phyloP scores from a whole-genome alignment of 2,888 invertebrate species.

The Ophion slaviceki region DNA sequence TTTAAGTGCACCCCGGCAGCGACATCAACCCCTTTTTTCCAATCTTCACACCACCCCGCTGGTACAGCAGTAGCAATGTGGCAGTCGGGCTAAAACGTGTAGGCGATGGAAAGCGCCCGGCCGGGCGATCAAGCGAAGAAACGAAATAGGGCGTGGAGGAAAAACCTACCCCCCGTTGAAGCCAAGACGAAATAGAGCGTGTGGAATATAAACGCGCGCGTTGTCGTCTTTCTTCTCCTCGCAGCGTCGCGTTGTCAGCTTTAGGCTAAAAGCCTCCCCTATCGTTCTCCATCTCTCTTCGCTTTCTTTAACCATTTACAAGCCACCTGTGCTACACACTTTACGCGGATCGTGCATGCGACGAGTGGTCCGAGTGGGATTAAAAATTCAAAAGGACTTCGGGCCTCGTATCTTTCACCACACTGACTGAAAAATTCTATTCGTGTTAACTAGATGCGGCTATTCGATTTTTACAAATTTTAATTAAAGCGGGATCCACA shows the following conservation, averaged over 20 bases:
- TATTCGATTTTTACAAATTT: too few species aligned
- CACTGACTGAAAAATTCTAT: neutral
- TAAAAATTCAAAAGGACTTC: conserved; percentile 1
- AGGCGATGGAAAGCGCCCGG: conserved; percentile 27
- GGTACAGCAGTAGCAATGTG: conserved; percentile 34
- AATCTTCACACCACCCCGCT: conserved; percentile 30
- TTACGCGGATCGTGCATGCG: conserved; percentile 12
- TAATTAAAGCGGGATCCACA: too few species aligned
- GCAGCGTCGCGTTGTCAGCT: conserved; percentile 24
- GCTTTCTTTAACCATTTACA: conserved; percentile 13
- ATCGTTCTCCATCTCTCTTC: conserved; percentile 29
- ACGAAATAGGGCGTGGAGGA: conserved; percentile 65
- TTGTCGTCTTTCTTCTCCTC: conserved; percentile 36
- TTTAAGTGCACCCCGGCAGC: conserved; percentile 73
- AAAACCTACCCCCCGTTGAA: conserved; percentile 52
- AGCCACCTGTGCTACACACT: neutral
- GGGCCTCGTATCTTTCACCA: neutral
- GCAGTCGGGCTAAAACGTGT: conserved; percentile 47
- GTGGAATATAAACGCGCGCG: conserved; percentile 56
- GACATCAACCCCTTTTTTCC: conserved; percentile 38
- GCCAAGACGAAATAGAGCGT: conserved; percentile 64
- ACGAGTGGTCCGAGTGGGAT: neutral
- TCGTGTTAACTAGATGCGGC: too few species aligned
- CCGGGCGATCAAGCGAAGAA: conserved; percentile 59
- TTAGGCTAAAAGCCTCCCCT: conserved; percentile 42